These are phyloP conservation scores for Ginglymostoma cirratum DNA, from an alignment of 2,113 vertebrate species.

Conservation along the genomic window DNA sequence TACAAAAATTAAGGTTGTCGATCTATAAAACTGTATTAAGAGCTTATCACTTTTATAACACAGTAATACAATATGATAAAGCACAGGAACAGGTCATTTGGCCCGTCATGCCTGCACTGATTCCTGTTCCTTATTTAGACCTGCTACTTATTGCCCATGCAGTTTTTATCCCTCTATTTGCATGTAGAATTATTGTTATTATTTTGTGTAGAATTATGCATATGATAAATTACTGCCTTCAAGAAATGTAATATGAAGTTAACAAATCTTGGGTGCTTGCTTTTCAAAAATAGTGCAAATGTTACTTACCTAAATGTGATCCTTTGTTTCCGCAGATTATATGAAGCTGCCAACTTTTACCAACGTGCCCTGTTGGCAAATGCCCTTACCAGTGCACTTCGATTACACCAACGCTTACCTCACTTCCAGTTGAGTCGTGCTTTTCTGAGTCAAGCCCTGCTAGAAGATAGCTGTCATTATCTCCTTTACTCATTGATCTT, in stretches of 20 bases:
- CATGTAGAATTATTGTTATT: not conserved
- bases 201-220: not conserved
- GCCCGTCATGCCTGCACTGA: too few species aligned
- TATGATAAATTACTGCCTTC: not conserved
- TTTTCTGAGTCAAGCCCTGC: conserved; percentile 83
- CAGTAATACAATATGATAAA: too few species aligned
- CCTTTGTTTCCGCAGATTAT: conserved; percentile 68
- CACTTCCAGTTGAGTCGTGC: conserved; percentile 89
- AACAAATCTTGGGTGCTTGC: not conserved
- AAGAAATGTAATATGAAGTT: not conserved
- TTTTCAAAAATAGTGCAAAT: not conserved
- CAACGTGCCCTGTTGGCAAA: conserved; percentile 93
- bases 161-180: too few species aligned
- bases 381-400: conserved; percentile 89
- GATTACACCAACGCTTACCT: conserved; percentile 86
- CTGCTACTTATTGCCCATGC: too few species aligned
- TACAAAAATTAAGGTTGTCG: not conserved
- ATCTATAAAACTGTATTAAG: not conserved
- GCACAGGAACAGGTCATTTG: too few species aligned
- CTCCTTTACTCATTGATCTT: conserved; percentile 95
- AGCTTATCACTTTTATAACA: not conserved
- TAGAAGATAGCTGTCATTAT: conserved; percentile 97
- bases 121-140: too few species aligned
- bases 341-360: conserved; percentile 91
- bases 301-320: conserved; percentile 40